Conservation (phyloP, 2,888 invertebrate genomes). For the Drosophila falleni region DNA sequence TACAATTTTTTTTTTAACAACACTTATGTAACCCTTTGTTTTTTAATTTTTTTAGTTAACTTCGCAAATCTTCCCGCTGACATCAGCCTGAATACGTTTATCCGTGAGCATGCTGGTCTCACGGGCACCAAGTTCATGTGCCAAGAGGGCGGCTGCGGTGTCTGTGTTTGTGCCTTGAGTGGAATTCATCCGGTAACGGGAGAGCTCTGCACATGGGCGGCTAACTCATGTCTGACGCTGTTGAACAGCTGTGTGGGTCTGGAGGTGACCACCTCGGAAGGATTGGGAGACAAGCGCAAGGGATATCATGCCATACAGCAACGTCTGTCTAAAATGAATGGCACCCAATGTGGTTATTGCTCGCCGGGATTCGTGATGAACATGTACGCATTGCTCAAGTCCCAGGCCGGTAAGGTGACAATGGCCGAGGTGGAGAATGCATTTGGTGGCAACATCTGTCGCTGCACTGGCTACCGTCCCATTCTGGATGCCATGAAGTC, state of each 20-base stretch:
- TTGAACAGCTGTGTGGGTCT: constrained; percentile 89
- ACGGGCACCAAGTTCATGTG: constrained; percentile 90
- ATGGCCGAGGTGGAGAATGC: constrained; percentile 90
- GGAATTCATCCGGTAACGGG: constrained; percentile 84
- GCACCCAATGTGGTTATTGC: constrained; percentile 91
- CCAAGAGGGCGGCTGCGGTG: constrained; percentile 89
- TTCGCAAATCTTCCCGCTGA: constrained; percentile 82
- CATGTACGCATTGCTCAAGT: constrained; percentile 87
- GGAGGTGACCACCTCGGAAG: constrained; percentile 90
- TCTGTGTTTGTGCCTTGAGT: constrained; percentile 86
- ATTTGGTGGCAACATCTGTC: constrained; percentile 92
- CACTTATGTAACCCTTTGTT: too few species aligned
- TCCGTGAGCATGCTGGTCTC: constrained; percentile 87
- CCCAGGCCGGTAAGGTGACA: constrained; percentile 86
- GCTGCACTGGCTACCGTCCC: constrained; percentile 92
- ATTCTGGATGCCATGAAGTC: constrained; percentile 93
- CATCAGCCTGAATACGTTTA: constrained; percentile 87
- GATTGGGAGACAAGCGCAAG: constrained; percentile 88
- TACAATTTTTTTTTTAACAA: too few species aligned
- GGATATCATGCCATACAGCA: constrained; percentile 91
- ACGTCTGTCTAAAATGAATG: constrained; percentile 88
- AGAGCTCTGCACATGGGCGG: constrained; percentile 86
- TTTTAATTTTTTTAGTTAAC: constrained; percentile 57
- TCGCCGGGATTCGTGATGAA: constrained; percentile 92
- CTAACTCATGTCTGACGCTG: constrained; percentile 90